Conservation (phyloP, 2,113 vertebrate species). For the Leiothrix lutea region DNA sequence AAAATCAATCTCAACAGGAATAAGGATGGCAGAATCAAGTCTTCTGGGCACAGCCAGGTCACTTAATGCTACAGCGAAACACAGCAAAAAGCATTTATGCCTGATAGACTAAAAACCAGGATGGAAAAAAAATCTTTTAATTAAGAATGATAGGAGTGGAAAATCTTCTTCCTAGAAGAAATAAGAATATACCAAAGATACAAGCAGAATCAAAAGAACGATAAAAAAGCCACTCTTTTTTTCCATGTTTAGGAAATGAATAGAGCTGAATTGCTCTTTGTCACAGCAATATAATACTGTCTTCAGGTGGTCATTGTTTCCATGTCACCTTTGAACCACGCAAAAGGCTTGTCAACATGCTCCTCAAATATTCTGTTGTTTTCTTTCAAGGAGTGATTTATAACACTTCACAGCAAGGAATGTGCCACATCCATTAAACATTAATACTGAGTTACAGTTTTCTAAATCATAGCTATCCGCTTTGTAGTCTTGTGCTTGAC, state of each 20-base stretch:
- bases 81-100: background rate
- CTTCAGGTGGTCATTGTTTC: slow-evolving; percentile 43
- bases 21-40: background rate
- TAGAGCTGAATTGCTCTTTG: slow-evolving; percentile 3
- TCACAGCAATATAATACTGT: slow-evolving; percentile 3
- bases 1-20: slow-evolving; percentile 20
- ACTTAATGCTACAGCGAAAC: background rate
- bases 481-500: slow-evolving; percentile 19
- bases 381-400: slow-evolving; percentile 50
- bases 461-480: slow-evolving; percentile 23
- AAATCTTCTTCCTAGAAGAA: slow-evolving; percentile 30
- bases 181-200: slow-evolving; percentile 21
- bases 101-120: slow-evolving; percentile 22
- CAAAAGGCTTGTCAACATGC: background rate
- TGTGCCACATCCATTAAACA: slow-evolving; percentile 51
- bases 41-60: background rate
- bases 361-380: slow-evolving; percentile 46
- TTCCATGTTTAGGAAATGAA: background rate
- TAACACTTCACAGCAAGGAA: slow-evolving; percentile 41
- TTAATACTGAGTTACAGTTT: slow-evolving; percentile 45
- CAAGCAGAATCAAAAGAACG: background rate
- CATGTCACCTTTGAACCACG: slow-evolving; percentile 35
- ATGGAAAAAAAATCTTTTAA: slow-evolving; percentile 14
- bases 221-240: background rate
- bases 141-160: slow-evolving; percentile 40